These are phyloP conservation scores for Butastur rufipennis DNA, from an alignment of 2,113 vertebrate genomes.

Conservation along the genomic window DNA sequence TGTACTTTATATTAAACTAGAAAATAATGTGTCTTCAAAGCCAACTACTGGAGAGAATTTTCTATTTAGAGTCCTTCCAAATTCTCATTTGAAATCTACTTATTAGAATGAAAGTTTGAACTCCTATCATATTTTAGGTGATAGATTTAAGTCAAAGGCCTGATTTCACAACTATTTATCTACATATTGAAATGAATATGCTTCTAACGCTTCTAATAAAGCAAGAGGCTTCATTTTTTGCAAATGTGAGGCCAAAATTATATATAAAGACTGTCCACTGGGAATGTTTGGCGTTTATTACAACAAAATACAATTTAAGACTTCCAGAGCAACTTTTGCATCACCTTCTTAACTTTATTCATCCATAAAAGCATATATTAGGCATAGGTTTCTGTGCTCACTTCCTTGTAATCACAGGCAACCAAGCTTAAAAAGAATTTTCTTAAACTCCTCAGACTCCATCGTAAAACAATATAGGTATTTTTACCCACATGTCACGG, in stretches of 20 bases:
- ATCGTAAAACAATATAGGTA: neutral
- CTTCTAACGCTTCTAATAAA: neutral
- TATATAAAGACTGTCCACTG: neutral
- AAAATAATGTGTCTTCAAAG: neutral
- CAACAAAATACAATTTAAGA: neutral
- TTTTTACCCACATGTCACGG: neutral
- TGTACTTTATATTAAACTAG: neutral
- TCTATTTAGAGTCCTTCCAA: neutral
- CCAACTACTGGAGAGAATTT: neutral
- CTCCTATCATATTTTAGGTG: neutral
- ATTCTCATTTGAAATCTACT: neutral
- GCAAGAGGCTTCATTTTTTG: neutral
- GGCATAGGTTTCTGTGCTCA: neutral
- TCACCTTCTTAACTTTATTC: neutral
- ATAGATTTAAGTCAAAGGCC: neutral
- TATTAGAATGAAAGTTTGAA: neutral
- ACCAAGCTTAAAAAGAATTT: neutral
- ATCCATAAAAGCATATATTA: neutral
- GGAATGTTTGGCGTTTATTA: neutral
- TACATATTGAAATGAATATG: neutral
- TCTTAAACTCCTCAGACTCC: neutral
- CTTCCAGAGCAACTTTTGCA: neutral
- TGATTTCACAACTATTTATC: neutral
- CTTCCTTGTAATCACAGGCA: neutral
- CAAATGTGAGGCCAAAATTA: neutral